These are phyloP conservation scores for Atta cephalotes DNA, from an alignment of 1,140 invertebrate species.

Conservation along the genomic window DNA sequence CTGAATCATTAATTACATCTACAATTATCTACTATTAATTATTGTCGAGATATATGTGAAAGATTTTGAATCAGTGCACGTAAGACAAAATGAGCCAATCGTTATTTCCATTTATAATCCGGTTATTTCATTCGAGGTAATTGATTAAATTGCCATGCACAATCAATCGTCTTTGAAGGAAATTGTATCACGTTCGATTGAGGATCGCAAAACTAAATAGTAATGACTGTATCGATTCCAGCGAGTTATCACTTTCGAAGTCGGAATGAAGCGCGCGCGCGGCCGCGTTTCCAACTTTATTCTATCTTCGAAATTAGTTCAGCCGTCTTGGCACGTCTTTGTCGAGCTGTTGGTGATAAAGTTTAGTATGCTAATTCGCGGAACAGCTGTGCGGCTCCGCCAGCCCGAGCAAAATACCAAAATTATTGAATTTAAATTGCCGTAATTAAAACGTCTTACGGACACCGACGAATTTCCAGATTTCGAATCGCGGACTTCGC, in stretches of 20 bases:
- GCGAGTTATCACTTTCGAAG: conserved; percentile 79
- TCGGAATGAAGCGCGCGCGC: conserved; percentile 71
- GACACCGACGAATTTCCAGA: conserved; percentile 65
- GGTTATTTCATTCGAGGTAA: conserved; percentile 27
- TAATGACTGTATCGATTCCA: conserved; percentile 78
- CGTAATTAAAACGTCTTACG: conserved; percentile 85
- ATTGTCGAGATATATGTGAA: background rate
- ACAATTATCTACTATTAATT: no score
- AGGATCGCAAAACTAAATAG: conserved; percentile 75
- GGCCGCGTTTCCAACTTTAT: conserved; percentile 83
- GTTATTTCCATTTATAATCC: conserved; percentile 20
- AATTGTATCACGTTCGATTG: conserved; percentile 23
- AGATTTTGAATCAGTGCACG: background rate
- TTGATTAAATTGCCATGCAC: conserved; percentile 24
- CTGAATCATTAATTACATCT: background rate
- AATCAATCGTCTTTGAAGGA: conserved; percentile 2
- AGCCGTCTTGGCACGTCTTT: conserved; percentile 86
- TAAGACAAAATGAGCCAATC: background rate
- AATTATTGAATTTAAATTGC: conserved; percentile 87
- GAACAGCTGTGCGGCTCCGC: conserved; percentile 85
- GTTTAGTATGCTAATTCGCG: conserved; percentile 87
- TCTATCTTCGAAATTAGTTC: conserved; percentile 87
- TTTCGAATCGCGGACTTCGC: conserved; percentile 50
- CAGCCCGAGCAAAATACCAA: conserved; percentile 82
- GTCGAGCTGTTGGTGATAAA: conserved; percentile 86